Evolutionary conservation across 2,888 invertebrate genomes (phyloP).

Genomic region (Galerucella nymphaeae): DNA sequence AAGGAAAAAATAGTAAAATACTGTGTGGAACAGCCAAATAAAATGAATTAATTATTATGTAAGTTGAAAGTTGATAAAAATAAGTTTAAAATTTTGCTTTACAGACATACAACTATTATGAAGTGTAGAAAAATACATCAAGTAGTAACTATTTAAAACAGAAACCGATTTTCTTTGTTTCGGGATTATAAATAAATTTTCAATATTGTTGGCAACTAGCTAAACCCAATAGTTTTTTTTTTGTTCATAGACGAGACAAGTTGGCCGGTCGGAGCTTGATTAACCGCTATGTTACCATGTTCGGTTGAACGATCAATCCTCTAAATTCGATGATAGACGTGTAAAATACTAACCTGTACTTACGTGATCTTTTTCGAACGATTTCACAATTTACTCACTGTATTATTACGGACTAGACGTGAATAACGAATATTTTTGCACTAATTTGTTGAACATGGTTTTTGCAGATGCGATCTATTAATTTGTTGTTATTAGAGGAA

Average conservation of each 20-base stretch:
- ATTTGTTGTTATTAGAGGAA: neutral
- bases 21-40: too few relatives aligned
- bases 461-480: constrained; percentile 25
- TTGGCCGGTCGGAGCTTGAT: constrained; percentile 21
- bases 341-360: constrained; percentile 36
- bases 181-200: too few relatives aligned
- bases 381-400: constrained; percentile 25
- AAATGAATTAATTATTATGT: too few relatives aligned
- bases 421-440: constrained; percentile 22
- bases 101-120: too few relatives aligned
- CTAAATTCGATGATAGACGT: constrained; percentile 40
- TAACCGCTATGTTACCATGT: constrained; percentile 32
- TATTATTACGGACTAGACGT: constrained; percentile 28
- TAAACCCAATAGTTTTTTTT: constrained; percentile 2
- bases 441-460: constrained; percentile 13
- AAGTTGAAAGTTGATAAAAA: too few relatives aligned
- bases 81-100: too few relatives aligned
- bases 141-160: too few relatives aligned
- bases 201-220: too few relatives aligned
- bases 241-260: constrained; percentile 18
- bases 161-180: too few relatives aligned
- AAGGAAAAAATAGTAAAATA: too few relatives aligned
- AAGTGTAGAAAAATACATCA: too few relatives aligned
- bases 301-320: constrained; percentile 32
- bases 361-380: constrained; percentile 35